Evolutionary conservation across 2,113 vertebrate genomes (phyloP), one percentile per base, ranked within the genome.

Genomic region (Notarius lentiginosus): DNA sequence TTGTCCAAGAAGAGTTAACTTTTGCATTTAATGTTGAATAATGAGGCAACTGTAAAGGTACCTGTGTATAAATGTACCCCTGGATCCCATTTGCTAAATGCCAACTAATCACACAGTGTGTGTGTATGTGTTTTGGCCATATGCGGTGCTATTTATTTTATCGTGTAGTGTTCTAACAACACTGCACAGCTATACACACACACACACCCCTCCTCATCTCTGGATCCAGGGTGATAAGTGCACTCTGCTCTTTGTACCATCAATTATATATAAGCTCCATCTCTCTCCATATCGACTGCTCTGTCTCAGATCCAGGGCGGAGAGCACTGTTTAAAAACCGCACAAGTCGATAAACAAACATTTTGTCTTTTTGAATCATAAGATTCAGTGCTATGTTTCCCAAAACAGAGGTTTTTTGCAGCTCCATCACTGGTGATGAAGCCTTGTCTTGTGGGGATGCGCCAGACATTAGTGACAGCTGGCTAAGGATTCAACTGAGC

Each of bases 241-340:
- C 77, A 60, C 85, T 51, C 11, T 73, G 85, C 85, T 47, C 77
- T 84, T 84, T 86, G 79, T 53, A 49, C 65, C 77, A 81, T 86
- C 77, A 86, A 86, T 86, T 86, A 86, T 86, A 51, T 49, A 86
- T 86, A 60, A 70, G 53, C 85, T 60, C 49, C 56, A 61, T 17
- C 76, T 80, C 51, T 47, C 77, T 60, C 27, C 24, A 34, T 80
- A 51, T 63, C 63, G 4, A 9, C 63, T 86, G 24, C 4, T 81
- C 63, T 53, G 66, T 72, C 85, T 70, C 63, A 1, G 65, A 77
- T 55, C 65, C 30, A 49, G 27, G 5, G 11, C 10, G 70, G 41
- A 75, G 70, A 51, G 27, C 22, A 80, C 80, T 87, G 77, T 83
- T 87, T 83, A 87, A 87, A 79, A 87, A 77, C 86, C 81, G 24